Percentiles rank a stretch among this genome's conserved stretches.
These are phyloP conservation scores for Lophura nycthemera DNA, from an alignment of 2,113 vertebrate genomes.

Conservation along the genomic window DNA sequence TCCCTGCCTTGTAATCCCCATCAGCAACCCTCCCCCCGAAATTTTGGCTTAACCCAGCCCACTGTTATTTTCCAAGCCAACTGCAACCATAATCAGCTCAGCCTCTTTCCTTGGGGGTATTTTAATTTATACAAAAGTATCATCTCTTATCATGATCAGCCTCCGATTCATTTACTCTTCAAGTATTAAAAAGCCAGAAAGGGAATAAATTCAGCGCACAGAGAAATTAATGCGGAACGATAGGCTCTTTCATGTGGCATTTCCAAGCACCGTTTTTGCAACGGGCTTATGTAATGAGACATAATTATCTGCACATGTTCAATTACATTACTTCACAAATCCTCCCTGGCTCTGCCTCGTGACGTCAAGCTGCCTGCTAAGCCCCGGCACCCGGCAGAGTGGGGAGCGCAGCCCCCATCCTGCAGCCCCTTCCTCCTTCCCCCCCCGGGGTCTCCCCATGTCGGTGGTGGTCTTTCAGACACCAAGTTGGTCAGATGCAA, in stretches of 20 bases:
- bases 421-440: neutral
- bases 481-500: accelerated
- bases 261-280: slow-evolving; percentile 64
- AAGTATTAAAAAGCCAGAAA: slow-evolving; percentile 73
- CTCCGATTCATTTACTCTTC: slow-evolving; percentile 66
- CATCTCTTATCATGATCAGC: slow-evolving; percentile 54
- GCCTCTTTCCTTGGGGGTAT: slow-evolving; percentile 59
- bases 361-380: slow-evolving; percentile 55
- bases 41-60: slow-evolving; percentile 13
- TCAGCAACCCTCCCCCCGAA: neutral
- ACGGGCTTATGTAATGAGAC: slow-evolving; percentile 74
- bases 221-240: slow-evolving; percentile 68
- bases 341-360: slow-evolving; percentile 65
- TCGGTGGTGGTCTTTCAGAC: accelerated
- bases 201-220: slow-evolving; percentile 64
- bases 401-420: neutral
- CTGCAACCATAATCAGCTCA: slow-evolving; percentile 16
- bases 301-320: slow-evolving; percentile 80
- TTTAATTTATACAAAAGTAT: slow-evolving; percentile 70
- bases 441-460: accelerated
- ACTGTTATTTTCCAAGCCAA: slow-evolving; percentile 46
- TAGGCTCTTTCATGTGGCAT: slow-evolving; percentile 76
- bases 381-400: neutral
- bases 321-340: slow-evolving; percentile 74
- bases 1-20: neutral